phyloP scores from a whole-genome alignment of 2,113 vertebrate genomes.

The Pampusana beccarii region DNA sequence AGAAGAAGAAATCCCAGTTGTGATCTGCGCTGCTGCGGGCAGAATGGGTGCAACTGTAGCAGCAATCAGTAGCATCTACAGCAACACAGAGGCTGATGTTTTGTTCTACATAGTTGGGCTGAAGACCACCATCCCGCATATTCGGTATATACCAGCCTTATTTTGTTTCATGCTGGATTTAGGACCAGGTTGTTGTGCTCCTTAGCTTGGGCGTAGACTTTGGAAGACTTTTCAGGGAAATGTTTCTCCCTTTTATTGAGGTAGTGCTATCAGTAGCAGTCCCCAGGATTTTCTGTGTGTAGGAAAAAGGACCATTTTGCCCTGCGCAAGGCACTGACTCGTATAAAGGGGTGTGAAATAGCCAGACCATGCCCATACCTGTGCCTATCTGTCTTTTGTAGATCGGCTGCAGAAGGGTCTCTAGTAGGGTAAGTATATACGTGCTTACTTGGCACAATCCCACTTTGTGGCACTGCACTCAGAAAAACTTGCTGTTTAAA shows the following conservation, averaged over 20 bases:
- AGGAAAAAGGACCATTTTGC: background rate
- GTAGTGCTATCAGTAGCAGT: background rate
- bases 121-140: conserved; percentile 80
- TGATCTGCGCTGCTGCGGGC: conserved; percentile 89
- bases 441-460: background rate
- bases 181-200: background rate
- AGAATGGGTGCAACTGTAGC: conserved; percentile 89
- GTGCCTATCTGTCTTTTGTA: background rate
- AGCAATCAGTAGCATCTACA: conserved; percentile 91
- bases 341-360: background rate
- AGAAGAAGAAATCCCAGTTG: conserved; percentile 83
- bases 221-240: background rate
- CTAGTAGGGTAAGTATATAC: background rate
- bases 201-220: background rate
- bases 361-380: background rate
- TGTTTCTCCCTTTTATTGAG: background rate
- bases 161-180: background rate
- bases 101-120: conserved; percentile 93
- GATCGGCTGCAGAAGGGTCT: background rate
- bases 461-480: background rate
- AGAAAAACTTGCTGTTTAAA: background rate
- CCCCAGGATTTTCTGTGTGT: rapidly evolving
- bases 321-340: background rate
- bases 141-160: conserved; percentile 73
- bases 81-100: conserved; percentile 86